These are phyloP conservation scores for Tinamus guttatus DNA, from an alignment of 2,113 vertebrate genomes.

Conservation along the genomic window DNA sequence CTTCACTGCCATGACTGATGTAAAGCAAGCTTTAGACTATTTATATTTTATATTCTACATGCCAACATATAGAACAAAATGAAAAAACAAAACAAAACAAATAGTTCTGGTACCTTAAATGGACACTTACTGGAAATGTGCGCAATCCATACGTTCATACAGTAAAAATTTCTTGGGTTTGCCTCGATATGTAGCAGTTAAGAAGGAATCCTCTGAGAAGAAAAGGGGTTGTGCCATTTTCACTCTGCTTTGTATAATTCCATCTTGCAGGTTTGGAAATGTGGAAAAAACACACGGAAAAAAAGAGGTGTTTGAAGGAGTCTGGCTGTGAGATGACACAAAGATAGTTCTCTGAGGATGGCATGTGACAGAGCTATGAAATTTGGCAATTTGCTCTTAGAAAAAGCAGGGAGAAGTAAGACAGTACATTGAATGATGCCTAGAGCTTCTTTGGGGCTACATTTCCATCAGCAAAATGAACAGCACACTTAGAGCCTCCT, in stretches of 20 bases:
- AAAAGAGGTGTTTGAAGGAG: neutral
- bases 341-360: neutral
- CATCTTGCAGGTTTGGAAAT: neutral
- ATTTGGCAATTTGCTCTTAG: neutral
- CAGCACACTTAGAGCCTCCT: neutral
- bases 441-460: neutral
- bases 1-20: neutral
- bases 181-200: fast-evolving
- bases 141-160: neutral
- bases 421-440: fast-evolving
- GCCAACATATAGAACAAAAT: neutral
- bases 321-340: neutral
- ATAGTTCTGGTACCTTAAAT: neutral
- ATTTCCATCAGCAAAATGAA: neutral
- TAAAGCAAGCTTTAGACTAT: neutral
- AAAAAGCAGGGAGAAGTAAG: neutral
- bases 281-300: neutral
- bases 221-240: neutral
- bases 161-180: fast-evolving
- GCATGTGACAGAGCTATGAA: neutral
- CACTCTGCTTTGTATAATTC: neutral
- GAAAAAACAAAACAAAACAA: neutral
- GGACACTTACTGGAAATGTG: neutral
- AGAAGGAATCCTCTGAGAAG: neutral
- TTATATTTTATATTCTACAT: no score